Evolutionary conservation across 2,888 invertebrate species (phyloP).

Genomic region (Marronus borbonicus): DNA sequence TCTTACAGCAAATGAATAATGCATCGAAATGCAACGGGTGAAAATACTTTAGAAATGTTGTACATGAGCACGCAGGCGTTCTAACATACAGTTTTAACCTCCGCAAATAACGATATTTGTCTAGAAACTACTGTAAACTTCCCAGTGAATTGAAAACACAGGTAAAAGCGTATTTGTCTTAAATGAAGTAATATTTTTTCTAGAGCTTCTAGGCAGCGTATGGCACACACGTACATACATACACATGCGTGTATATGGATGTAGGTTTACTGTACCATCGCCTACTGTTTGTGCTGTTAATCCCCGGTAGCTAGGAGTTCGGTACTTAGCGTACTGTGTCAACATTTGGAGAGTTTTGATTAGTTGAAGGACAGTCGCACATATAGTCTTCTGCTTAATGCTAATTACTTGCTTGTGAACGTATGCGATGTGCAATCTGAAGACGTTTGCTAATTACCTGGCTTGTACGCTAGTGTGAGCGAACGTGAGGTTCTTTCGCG

Average conservation of each 20-base stretch:
- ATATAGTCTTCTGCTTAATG: slow-evolving; percentile 62
- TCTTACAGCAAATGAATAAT: background rate
- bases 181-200: slow-evolving; percentile 47
- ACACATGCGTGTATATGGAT: slow-evolving; percentile 10
- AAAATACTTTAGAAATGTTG: slow-evolving; percentile 3
- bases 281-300: slow-evolving; percentile 46
- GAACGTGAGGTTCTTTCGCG: slow-evolving; percentile 19
- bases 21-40: background rate
- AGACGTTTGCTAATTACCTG: slow-evolving; percentile 49
- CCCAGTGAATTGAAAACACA: slow-evolving; percentile 45
- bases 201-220: slow-evolving; percentile 25
- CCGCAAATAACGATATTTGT: slow-evolving; percentile 36
- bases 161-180: slow-evolving; percentile 44
- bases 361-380: slow-evolving; percentile 57
- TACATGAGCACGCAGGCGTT: background rate
- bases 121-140: slow-evolving; percentile 42
- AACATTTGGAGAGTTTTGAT: slow-evolving; percentile 60
- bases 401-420: slow-evolving; percentile 64
- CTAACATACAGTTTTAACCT: slow-evolving; percentile 27
- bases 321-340: slow-evolving; percentile 57
- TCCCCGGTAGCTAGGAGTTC: slow-evolving; percentile 53
- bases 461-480: slow-evolving; percentile 15
- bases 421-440: slow-evolving; percentile 60
- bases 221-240: background rate
- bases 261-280: slow-evolving; percentile 30